Base-by-base conservation (phyloP, 2,113 vertebrate species). In the Taxidea taxus region DNA sequence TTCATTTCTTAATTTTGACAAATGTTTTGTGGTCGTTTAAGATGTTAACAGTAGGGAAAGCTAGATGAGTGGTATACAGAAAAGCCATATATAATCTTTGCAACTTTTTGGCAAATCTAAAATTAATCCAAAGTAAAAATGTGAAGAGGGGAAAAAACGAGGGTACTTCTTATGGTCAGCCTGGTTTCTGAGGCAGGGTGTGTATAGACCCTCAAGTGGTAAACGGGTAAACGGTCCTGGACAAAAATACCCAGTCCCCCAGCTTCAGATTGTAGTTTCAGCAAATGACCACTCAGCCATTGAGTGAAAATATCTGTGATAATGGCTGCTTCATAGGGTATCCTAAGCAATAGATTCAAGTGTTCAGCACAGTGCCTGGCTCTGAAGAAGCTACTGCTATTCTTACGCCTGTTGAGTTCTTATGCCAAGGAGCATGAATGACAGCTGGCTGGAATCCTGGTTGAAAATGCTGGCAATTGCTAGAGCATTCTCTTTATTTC, bases 381-480 rank as follows among this genome's bases (percentile, higher is more conserved):
- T 54, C 72, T 27, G 44, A 89, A 72, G 91, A 93, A 72, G 85
- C 77, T n/a, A 58, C 77, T 70, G 80, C 84, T 97, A 66, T 91
- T 93, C 96, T 90, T 82, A 58, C 1, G 34, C 81, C 54, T 78
- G 47, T 56, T 90, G 54, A 37, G 60, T 78, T 96, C 88, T 44
- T 18, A 12, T 54, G 95, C 97, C 88, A 95, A 66, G 82, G 72
- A 51, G 39, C 16, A 2, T 86, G 62, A 92, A 81, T 83, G 96
- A 96, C 93, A 95, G 93, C 89, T 90, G 96, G 93, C 95, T 95
- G 87, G 84, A 29, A 34, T 80, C 94, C 91, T 92, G 72, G 42
- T 80, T 66, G 95, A 6, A 80, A 83, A 88, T 13, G 85, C 56
- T 92, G 95, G 87, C 0, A 0, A 42, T 81, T 88, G 77, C 77